These are phyloP conservation scores for Ditula angustiorana DNA, from an alignment of 2,888 invertebrate species.

Conservation along the genomic window DNA sequence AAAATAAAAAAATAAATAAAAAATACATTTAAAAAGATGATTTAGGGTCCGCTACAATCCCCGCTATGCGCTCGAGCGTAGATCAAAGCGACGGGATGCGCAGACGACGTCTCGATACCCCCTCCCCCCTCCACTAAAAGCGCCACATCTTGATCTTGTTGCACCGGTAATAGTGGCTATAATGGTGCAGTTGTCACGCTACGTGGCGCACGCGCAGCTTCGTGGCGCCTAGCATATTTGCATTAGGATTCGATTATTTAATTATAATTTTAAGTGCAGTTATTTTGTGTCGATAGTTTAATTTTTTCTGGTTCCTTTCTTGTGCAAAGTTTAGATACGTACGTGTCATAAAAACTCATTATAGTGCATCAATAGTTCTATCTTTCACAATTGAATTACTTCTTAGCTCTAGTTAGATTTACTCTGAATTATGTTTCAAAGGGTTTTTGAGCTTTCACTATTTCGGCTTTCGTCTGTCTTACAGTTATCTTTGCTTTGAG, in stretches of 20 bases:
- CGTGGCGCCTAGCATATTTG: constrained; percentile 34
- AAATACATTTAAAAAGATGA: too few relatives aligned
- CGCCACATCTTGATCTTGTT: constrained; percentile 38
- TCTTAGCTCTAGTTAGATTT: too few relatives aligned
- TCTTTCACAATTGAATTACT: too few relatives aligned
- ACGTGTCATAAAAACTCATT: too few relatives aligned
- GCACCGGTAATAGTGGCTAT: constrained; percentile 35
- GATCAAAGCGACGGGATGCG: constrained; percentile 71
- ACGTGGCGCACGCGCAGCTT: background rate
- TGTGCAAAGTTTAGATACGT: too few relatives aligned
- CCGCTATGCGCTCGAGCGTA: constrained; percentile 30
- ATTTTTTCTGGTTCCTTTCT: too few relatives aligned
- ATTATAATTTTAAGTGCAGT: constrained; percentile 49
- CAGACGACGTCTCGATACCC: constrained; percentile 77
- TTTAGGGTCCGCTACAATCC: constrained; percentile 18
- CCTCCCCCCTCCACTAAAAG: constrained; percentile 45
- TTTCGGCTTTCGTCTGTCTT: too few relatives aligned
- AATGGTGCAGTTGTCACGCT: constrained; percentile 28
- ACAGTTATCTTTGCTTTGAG: too few relatives aligned
- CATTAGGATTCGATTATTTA: constrained; percentile 48
- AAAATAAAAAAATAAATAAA: too few relatives aligned
- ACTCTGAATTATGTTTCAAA: too few relatives aligned
- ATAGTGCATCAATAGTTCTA: too few relatives aligned
- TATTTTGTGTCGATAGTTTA: constrained; percentile 36
- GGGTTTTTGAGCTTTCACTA: too few relatives aligned